Conservation (phyloP, 1,140 invertebrate genomes). For the Diploscapter pachys region DNA sequence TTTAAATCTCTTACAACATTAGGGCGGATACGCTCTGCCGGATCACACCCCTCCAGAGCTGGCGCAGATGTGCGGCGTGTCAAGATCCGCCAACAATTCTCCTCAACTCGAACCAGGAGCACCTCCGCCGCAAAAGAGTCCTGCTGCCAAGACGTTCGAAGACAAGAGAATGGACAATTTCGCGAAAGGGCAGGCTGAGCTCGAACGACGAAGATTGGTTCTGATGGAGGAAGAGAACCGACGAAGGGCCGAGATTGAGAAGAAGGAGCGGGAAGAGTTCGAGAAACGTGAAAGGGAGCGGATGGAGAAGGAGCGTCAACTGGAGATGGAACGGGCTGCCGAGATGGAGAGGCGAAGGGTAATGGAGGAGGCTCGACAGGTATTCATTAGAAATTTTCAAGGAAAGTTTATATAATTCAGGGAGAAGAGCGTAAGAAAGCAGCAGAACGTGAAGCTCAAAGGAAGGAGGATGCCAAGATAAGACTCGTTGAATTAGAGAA, state of each 20-base stretch:
- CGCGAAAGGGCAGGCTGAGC: constrained; percentile 92
- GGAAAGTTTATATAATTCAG: constrained; percentile 32
- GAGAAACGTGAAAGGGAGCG: constrained; percentile 88
- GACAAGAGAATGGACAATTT: constrained; percentile 95
- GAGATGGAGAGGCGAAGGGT: constrained; percentile 74
- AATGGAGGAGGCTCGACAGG: constrained; percentile 53
- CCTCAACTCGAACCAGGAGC: constrained; percentile 38
- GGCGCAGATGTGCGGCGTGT: constrained; percentile 27
- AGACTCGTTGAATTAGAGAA: constrained; percentile 92
- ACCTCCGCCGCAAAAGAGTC: constrained; percentile 50
- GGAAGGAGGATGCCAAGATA: constrained; percentile 88
- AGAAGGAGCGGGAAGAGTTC: constrained; percentile 78
- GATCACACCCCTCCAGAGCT: constrained; percentile 47
- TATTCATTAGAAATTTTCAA: too few relatives aligned
- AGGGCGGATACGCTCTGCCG: constrained; percentile 51
- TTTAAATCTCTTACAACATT: constrained; percentile 2
- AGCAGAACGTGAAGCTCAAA: constrained; percentile 66
- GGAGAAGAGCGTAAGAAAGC: constrained; percentile 70
- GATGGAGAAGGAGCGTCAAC: constrained; percentile 71
- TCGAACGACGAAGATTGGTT: constrained; percentile 83
- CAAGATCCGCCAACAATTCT: constrained; percentile 25
- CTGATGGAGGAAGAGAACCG: constrained; percentile 69
- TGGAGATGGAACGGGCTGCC: constrained; percentile 69
- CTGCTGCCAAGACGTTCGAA: constrained; percentile 75
- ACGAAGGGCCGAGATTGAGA: constrained; percentile 60